phyloP scores from a whole-genome alignment of 2,797 vertebrate genomes.

The Leptoclinus maculatus region DNA sequence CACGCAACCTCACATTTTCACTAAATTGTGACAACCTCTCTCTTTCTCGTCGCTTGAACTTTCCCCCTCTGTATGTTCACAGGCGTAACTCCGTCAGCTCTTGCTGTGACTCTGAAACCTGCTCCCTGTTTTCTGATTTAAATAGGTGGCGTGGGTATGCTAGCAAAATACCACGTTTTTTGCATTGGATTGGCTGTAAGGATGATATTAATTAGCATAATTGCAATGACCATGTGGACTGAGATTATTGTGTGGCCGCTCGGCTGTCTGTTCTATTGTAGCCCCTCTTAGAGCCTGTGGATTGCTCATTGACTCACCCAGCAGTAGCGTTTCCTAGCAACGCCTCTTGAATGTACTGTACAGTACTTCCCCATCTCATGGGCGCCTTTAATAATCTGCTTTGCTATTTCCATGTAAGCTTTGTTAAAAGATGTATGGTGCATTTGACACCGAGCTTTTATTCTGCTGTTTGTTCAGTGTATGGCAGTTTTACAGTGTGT shows the following conservation, averaged over 20 bases:
- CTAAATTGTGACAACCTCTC: conserved; percentile 25
- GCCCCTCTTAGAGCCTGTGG: conserved; percentile 74
- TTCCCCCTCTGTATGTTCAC: conserved; percentile 14
- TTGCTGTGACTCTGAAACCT: conserved; percentile 26
- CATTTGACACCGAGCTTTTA: conserved; percentile 71
- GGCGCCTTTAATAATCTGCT: conserved; percentile 82
- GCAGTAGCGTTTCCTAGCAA: conserved; percentile 86
- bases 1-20: conserved; percentile 18
- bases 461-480: conserved; percentile 19
- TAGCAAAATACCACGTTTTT: conserved; percentile 57
- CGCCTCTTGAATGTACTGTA: conserved; percentile 81
- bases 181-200: conserved; percentile 68
- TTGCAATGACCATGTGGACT: conserved; percentile 80
- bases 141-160: conserved; percentile 40
- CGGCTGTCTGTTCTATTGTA: conserved; percentile 78
- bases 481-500: conserved; percentile 23
- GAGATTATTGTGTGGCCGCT: conserved; percentile 74
- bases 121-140: conserved; percentile 42
- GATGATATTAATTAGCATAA: conserved; percentile 83
- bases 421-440: conserved; percentile 83
- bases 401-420: conserved; percentile 77
- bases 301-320: conserved; percentile 81
- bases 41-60: conserved; percentile 34
- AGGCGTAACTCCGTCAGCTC: conserved; percentile 20
- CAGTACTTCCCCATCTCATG: conserved; percentile 81